Conservation (phyloP, 1,140 invertebrate species). For the Rhopalosiphum padi region DNA sequence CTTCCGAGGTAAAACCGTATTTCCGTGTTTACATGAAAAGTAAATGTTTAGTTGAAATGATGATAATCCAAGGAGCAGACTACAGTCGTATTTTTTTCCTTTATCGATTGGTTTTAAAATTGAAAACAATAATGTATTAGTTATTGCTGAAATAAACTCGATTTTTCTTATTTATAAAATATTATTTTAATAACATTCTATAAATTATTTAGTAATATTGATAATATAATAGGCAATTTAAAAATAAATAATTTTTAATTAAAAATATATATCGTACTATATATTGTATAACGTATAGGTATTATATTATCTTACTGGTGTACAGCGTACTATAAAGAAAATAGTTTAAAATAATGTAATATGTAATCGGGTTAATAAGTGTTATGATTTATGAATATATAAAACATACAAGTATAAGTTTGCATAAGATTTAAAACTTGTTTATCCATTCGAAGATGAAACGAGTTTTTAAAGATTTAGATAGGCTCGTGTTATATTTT, state of each 20-base stretch:
- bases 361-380: neutral
- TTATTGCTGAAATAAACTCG: neutral
- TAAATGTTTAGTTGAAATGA: neutral
- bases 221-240: neutral
- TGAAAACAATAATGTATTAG: neutral
- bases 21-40: neutral
- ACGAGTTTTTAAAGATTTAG: conserved; percentile 10
- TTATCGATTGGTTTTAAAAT: neutral
- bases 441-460: neutral
- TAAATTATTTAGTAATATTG: no score
- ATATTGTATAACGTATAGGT: no score
- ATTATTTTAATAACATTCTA: neutral
- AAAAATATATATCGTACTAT: neutral
- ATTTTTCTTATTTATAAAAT: neutral
- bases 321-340: neutral
- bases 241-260: neutral
- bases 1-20: conserved; percentile 4
- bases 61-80: neutral
- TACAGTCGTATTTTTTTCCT: neutral
- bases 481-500: neutral
- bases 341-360: conserved; percentile 3
- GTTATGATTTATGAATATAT: neutral
- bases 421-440: neutral
- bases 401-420: neutral
- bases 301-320: neutral